Percentiles rank a stretch among this genome's conserved stretches.
phyloP scores from a whole-genome alignment of 92 coral and sea anemone species.

The Porites lobata region DNA sequence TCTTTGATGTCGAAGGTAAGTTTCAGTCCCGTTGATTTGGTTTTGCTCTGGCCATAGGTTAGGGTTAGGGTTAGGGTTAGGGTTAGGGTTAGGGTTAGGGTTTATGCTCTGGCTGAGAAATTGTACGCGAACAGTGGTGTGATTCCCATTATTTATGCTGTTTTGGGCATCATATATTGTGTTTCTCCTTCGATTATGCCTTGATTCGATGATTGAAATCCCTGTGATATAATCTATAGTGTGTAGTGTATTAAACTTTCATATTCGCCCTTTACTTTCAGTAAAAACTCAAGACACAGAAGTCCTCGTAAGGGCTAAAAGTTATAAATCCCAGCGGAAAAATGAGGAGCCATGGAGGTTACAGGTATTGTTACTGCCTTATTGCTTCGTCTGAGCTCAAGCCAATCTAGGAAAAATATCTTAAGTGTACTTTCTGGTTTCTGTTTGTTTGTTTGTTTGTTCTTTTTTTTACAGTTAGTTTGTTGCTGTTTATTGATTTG shows the following conservation, averaged over 20 bases:
- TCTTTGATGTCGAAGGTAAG: slow-evolving; percentile 33
- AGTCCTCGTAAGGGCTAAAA: slow-evolving; percentile 24
- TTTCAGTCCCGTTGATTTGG: slow-evolving; percentile 27
- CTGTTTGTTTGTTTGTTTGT: neutral
- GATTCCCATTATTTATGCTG: slow-evolving; percentile 22
- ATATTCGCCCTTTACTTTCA: slow-evolving; percentile 25
- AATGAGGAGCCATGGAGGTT: slow-evolving; percentile 61
- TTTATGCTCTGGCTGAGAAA: too few species aligned
- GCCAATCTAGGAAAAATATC: neutral
- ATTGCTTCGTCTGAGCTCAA: neutral
- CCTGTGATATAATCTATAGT: slow-evolving; percentile 12
- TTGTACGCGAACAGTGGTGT: slow-evolving; percentile 8
- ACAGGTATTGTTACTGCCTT: slow-evolving; percentile 31
- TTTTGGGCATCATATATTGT: slow-evolving; percentile 1
- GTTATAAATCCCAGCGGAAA: slow-evolving; percentile 47
- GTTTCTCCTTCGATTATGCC: slow-evolving; percentile 1
- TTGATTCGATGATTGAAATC: slow-evolving; percentile 16
- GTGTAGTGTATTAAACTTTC: slow-evolving; percentile 38
- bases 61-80: too few species aligned
- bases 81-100: too few species aligned
- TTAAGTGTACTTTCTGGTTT: neutral
- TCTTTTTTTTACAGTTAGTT: neutral
- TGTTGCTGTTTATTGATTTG: neutral
- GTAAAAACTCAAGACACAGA: slow-evolving; percentile 33
- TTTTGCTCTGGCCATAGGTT: neutral